Evolutionary conservation across 2,888 invertebrate genomes (phyloP), one percentile per base, ranked within the genome.

Genomic region (Tachystola acroxantha): DNA sequence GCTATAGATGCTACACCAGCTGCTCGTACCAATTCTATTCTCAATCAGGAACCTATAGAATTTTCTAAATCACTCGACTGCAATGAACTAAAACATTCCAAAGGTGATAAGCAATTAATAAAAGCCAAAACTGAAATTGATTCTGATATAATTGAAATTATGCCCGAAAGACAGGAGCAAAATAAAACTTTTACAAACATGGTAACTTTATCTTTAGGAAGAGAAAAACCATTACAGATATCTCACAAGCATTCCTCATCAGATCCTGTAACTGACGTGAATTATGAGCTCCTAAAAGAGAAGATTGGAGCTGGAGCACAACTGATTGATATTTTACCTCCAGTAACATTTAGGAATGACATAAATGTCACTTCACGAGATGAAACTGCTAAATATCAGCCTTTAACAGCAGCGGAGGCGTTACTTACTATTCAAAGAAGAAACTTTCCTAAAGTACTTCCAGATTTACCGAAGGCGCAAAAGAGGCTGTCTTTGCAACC

Each of bases 361-460:
- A 88, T 95, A 1, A 95, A 94, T 64, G 94, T 95, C 1, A 94
- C 95, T 0, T 92, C 91, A 32, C 85, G 91, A 38, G 92, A 91
- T 43, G 90, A 93, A 36, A 49, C 42, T 10, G 57, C 68, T 10
- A 45, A 67, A 37, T 54, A 69, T 9, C 54, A 65, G 25, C 74
- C 84, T 2, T 64, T 92, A 27, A 90, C 90, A 5, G 89, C 92
- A 1, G 93, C 92, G 56, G 93, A 94, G 64, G 91, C 94, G 0
- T 64, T 95, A 34, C 80, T 89, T 43, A 91, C 92, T 20, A 93
- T 95, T 28, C 92, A 93, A 66, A 88, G 92, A 39, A 85, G 94
- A 50, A 95, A 95, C 64, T 95, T 92, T 61, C 95, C 95, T 0
- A 95, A 95, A 87, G 95, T 95, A 1, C 66, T 95, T 20, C 95